Base-by-base conservation (phyloP, 2,888 invertebrate genomes). In the Melieria omissa region DNA sequence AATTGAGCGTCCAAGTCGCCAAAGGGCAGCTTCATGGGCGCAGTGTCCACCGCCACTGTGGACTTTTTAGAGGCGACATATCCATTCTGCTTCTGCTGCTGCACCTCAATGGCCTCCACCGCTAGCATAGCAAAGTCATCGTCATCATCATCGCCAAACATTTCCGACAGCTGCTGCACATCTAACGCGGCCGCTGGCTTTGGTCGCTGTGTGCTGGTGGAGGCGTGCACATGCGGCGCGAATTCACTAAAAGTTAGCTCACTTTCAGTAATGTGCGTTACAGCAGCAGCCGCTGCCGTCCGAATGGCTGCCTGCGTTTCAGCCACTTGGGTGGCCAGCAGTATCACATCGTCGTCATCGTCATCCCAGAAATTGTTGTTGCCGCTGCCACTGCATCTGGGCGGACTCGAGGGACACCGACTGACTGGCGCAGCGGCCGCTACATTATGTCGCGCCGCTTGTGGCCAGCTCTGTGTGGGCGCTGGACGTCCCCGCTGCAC, bases 281-380 rank as follows among this genome's bases (percentile, higher is more conserved):
- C 58, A 9, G 14, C 12, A 58, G 55, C 61, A 41, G 71, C 63
- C 1, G 76, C 7, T 4, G 65, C 69, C 7, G 67, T 70, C 42
- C 76, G 76, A 0, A 78, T 77, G 10, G 78, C 77, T 0, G 78
- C 83, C 44, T 79, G 75, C 14, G 80, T 79, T 70, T 86, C 86
- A 14, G 83, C 83, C 45, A 80, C 79, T 77, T 86, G 86, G 0
- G 86, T 84, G 55, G 86, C 86, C 74, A 85, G 70, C 14, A 86
- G 71, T 14, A 86, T 82, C 7, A 82, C 82, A 71, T 86, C 86
- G 64, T 86, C 86, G 64, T 86, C 86, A n/a, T 86, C 86, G 66
- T 83, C 84, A 60, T 80, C 84, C 85, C 86, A 86, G 10, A 84
- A 81, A 52, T 83, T 81, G 8, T 77, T 74, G 3, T 70, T 75